Evolutionary conservation across 2,797 vertebrate genomes (phyloP), one percentile per base, ranked within the genome.

Genomic region (Micromesistius poutassou): DNA sequence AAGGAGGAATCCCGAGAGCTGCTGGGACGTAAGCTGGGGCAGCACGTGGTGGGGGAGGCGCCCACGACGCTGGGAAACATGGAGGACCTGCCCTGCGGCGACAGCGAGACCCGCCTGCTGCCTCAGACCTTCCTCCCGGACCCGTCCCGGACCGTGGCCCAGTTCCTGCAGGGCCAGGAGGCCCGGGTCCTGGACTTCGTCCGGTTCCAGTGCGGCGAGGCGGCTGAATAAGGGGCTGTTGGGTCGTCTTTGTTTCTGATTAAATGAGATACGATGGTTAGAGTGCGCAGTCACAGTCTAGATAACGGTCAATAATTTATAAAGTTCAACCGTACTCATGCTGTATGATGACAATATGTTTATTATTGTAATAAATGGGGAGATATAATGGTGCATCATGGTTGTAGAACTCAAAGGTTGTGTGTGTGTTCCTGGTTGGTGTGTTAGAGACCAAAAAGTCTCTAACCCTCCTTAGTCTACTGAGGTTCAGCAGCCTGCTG

Each of bases 11-110:
- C 93, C 40, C 81, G 84, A 0, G 84, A 92, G n/a, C 87, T 88
- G 31, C 50, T 98, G 0, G 96, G 97, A 5, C 94, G 92, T 71
- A 95, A 94, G 75, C 84, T 98, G 19, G 96, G 94, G 38, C 97
- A 97, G 89, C 97, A 98, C 12, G 82, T 98, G 22, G 97, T 98
- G 42, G 97, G 96, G 14, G 96, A 97, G 90, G 93, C 94, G 0
- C 97, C 97, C 0, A 74, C 92, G 78, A 91, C 94, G 0, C 87
- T 98, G 12, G 97, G 97, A 22, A 95, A 94, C 81, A 83, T 93
- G 90, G 95, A 96, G 0, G 97, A 98, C 75, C 87, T 95, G 78
- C 94, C 96, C 1, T 93, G 93, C 5, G 87, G 96, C 75, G 90
- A 93, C 25, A 91, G 91, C 0, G 96, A 98, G 88, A 97, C 95